Percentiles rank a stretch among this genome's conserved stretches.
These are phyloP conservation scores for Zapornia atra DNA, from an alignment of 2,113 vertebrate species.

Conservation along the genomic window DNA sequence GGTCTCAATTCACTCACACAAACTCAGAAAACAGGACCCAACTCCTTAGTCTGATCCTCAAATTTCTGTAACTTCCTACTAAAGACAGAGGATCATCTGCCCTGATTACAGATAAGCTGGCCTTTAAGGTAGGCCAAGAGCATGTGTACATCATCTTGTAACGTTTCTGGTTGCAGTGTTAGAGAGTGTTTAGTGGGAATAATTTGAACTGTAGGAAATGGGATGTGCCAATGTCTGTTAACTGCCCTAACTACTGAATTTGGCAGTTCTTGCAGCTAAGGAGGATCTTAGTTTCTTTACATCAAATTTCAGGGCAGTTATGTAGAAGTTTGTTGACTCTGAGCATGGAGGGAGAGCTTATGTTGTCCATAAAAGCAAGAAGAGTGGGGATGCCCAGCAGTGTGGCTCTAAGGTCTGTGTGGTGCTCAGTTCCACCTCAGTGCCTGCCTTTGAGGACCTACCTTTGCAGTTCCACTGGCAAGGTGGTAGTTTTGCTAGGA, in stretches of 20 bases:
- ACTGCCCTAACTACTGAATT: not conserved
- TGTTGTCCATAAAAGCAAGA: not conserved
- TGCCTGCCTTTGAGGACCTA: not conserved
- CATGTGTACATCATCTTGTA: not conserved
- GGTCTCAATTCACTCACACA: not conserved
- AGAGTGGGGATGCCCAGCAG: not conserved
- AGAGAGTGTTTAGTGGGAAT: not conserved
- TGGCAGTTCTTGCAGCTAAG: not conserved
- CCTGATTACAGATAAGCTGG: not conserved
- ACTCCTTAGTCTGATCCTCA: not conserved
- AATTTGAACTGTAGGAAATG: not conserved
- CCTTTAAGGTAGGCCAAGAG: not conserved
- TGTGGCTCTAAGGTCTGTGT: accelerated
- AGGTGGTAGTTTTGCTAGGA: not conserved
- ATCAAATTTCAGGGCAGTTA: not conserved
- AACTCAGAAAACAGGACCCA: not conserved
- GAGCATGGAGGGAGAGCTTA: not conserved
- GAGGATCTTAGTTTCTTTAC: not conserved
- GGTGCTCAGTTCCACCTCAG: not conserved
- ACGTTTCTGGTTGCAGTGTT: not conserved
- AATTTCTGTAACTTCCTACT: not conserved
- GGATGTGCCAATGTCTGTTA: not conserved
- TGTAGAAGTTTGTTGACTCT: not conserved
- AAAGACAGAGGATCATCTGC: not conserved
- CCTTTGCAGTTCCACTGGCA: not conserved